Evolutionary conservation across 2,797 vertebrate species (phyloP).

Genomic region (Danio kyathit): DNA sequence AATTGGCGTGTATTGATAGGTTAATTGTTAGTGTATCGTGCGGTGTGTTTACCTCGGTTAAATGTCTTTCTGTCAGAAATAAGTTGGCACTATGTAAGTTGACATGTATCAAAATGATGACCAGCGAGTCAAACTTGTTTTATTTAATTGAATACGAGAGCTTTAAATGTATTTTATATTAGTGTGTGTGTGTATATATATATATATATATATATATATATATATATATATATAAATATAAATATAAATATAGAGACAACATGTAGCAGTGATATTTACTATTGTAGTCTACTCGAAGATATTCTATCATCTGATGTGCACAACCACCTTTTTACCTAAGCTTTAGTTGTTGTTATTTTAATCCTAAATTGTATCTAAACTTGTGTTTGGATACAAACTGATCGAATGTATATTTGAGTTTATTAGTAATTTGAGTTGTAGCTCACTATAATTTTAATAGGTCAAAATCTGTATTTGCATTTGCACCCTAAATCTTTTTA

Average conservation of each 20-base stretch:
- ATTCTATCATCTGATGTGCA: not conserved
- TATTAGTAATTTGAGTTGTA: not conserved
- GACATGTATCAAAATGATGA: not conserved
- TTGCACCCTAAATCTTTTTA: no score
- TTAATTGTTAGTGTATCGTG: not conserved
- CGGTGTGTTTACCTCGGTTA: not conserved
- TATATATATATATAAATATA: no score
- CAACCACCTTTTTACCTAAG: no score
- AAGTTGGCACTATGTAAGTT: slow-evolving; percentile 11
- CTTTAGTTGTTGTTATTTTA: not conserved
- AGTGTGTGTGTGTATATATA: no score
- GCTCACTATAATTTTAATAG: not conserved
- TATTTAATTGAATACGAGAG: not conserved
- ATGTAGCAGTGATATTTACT: not conserved
- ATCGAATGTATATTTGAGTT: not conserved
- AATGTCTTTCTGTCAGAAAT: not conserved
- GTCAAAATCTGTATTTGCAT: no score
- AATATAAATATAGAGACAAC: not conserved
- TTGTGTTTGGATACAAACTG: not conserved
- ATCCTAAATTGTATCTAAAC: slow-evolving; percentile 9
- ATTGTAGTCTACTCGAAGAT: not conserved
- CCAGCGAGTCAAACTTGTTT: not conserved
- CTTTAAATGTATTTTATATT: not conserved
- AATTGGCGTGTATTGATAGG: not conserved
- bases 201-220: no score